Evolutionary conservation across 2,888 invertebrate species (phyloP).

Genomic region (Conchocele bisecta): DNA sequence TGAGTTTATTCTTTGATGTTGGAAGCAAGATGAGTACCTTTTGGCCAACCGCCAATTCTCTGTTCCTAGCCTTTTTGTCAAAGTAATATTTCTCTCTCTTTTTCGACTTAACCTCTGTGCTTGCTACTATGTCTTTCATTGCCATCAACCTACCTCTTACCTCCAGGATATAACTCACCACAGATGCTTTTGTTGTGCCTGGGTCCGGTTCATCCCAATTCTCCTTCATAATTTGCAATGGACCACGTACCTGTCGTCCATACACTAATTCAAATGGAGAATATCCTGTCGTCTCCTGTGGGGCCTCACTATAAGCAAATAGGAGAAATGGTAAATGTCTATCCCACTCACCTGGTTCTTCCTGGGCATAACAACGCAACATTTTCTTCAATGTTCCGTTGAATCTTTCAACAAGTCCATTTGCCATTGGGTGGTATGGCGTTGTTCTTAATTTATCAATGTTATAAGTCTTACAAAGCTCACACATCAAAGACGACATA

Average conservation of each 20-base stretch:
- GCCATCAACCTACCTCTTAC: no score
- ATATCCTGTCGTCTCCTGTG: constrained; percentile 6
- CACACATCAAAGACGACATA: constrained; percentile 1
- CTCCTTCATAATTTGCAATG: background rate
- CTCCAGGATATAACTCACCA: no score
- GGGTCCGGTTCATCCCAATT: background rate
- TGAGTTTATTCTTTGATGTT: no score
- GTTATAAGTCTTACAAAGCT: no score
- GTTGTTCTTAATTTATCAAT: no score
- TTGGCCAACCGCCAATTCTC: no score
- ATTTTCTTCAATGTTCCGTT: constrained; percentile 7
- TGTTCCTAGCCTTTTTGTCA: no score
- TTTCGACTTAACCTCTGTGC: no score
- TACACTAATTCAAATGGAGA: constrained; percentile 2
- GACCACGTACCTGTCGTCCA: constrained; percentile 5
- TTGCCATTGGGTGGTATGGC: constrained; percentile 2
- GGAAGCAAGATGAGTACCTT: no score
- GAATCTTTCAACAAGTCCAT: constrained; percentile 8
- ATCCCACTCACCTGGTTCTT: background rate
- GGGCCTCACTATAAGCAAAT: constrained; percentile 5
- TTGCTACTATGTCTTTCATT: no score
- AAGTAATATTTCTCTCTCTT: no score
- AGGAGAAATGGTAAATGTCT: constrained; percentile 1
- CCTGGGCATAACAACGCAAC: constrained; percentile 3
- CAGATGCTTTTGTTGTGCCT: no score